Evolutionary conservation across 2,888 invertebrate species (phyloP).

Genomic region (Anthophora plumipes): DNA sequence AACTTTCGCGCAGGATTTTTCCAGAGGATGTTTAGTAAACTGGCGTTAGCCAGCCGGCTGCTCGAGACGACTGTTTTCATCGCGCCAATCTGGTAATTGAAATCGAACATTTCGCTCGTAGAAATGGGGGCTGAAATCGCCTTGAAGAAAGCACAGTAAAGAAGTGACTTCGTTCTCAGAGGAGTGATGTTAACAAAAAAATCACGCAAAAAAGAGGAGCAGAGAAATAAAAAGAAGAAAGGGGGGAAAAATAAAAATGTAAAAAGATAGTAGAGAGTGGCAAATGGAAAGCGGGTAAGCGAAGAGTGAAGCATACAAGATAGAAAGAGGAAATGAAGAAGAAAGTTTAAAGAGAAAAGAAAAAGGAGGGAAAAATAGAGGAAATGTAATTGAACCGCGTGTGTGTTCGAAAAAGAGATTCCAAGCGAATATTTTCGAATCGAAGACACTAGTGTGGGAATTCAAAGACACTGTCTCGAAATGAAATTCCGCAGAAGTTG

Average conservation of each 20-base stretch:
- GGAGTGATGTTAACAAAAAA: background rate
- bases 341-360: background rate
- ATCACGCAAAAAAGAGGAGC: too few species aligned
- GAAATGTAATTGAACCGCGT: background rate
- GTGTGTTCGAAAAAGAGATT: slow-evolving; percentile 14
- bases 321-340: too few species aligned
- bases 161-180: background rate
- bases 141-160: background rate
- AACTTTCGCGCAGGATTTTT: slow-evolving; percentile 31
- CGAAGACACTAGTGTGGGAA: background rate
- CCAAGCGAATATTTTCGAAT: slow-evolving; percentile 40
- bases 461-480: slow-evolving; percentile 32
- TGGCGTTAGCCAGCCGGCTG: background rate
- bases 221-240: background rate
- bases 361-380: too few species aligned
- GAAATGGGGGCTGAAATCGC: background rate
- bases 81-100: slow-evolving; percentile 46
- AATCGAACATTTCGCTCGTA: slow-evolving; percentile 17
- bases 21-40: slow-evolving; percentile 8
- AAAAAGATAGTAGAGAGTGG: background rate
- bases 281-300: too few species aligned
- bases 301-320: too few species aligned
- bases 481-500: slow-evolving; percentile 41
- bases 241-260: background rate
- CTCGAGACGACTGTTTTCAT: slow-evolving; percentile 24